These are phyloP conservation scores for Odontocerum albicorne DNA, from an alignment of 2,888 invertebrate species.

Conservation along the genomic window DNA sequence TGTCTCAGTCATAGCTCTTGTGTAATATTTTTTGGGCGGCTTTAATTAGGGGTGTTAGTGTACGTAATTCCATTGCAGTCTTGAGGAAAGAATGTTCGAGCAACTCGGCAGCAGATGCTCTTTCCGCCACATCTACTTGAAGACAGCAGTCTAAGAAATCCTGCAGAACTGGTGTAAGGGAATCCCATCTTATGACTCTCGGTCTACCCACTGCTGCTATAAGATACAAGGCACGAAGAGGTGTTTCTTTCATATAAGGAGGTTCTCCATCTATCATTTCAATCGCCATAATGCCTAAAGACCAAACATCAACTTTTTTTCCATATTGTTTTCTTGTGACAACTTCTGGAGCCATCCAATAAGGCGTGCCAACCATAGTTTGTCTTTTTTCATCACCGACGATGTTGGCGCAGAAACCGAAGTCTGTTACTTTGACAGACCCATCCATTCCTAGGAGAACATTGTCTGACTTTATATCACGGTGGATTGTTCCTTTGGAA, in stretches of 20 bases:
- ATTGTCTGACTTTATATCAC: conserved; percentile 98
- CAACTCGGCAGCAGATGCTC: conserved; percentile 77
- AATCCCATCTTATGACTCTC: conserved; percentile 80
- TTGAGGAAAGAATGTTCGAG: conserved; percentile 78
- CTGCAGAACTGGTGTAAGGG: conserved; percentile 74
- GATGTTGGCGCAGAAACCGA: conserved; percentile 98
- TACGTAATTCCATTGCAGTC: conserved; percentile 77
- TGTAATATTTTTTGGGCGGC: conserved; percentile 86
- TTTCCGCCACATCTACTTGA: conserved; percentile 77
- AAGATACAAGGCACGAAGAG: conserved; percentile 87
- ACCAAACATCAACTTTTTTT: conserved; percentile 93
- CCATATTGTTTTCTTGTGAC: conserved; percentile 92
- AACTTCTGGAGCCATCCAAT: conserved; percentile 98
- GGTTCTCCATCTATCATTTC: conserved; percentile 94
- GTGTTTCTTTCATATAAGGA: conserved; percentile 94
- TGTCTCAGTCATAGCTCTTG: conserved; percentile 52
- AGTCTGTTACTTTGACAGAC: conserved; percentile 90
- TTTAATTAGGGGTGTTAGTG: conserved; percentile 85
- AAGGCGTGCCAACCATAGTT: conserved; percentile 97
- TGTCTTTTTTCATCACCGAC: conserved; percentile 92
- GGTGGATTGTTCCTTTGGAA: conserved; percentile 85
- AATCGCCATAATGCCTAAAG: conserved; percentile 97
- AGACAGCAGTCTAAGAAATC: conserved; percentile 87
- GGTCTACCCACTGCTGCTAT: conserved; percentile 96
- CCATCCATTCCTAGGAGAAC: conserved; percentile 92